Percentiles rank a stretch among this genome's conserved stretches.
phyloP scores from a whole-genome alignment of 2,888 invertebrate species.

The Polydrusus tereticollis region DNA sequence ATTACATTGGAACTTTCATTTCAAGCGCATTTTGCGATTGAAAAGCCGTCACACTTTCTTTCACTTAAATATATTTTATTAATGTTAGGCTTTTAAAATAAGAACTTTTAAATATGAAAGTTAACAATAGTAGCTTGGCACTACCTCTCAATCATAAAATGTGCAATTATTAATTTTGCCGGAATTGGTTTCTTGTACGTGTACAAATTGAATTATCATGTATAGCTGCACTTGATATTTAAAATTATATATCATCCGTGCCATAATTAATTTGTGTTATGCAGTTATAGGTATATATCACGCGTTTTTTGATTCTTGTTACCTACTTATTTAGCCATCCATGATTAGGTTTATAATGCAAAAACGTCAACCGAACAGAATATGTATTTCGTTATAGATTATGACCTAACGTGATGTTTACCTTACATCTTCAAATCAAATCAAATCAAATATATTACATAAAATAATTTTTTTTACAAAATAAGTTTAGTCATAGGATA shows the following conservation, averaged over 20 bases:
- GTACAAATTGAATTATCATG: constrained; percentile 2
- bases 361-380: no score
- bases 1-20: neutral
- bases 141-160: neutral
- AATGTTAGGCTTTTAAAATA: neutral
- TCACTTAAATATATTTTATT: neutral
- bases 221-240: neutral
- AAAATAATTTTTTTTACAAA: no score
- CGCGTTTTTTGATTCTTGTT: neutral
- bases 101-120: neutral
- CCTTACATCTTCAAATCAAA: no score
- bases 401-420: no score
- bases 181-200: neutral
- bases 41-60: neutral
- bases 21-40: neutral
- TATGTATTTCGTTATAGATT: no score
- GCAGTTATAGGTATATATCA: neutral
- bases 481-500: no score
- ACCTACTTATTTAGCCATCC: neutral
- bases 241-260: neutral
- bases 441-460: no score
- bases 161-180: neutral
- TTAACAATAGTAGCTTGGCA: neutral
- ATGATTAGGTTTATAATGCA: neutral
- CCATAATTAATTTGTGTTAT: neutral